A percentile compares a stretch with the other conserved stretches of the same genome.
Conservation (phyloP, 2,113 vertebrate genomes). For the Phaetusa simplex region DNA sequence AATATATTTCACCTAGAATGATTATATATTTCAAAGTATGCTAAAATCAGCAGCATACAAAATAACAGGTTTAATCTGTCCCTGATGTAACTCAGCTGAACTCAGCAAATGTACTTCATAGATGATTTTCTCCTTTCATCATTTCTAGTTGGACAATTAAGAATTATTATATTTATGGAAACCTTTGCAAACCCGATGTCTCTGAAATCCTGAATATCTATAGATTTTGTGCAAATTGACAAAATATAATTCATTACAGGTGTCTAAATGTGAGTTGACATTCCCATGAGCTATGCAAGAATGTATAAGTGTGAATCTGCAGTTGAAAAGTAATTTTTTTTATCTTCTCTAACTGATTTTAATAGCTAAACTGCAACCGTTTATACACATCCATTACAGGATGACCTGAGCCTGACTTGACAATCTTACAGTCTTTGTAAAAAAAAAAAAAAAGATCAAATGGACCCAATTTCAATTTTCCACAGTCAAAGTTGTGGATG, state of each 20-base stretch:
- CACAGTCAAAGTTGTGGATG: background rate
- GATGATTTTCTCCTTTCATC: background rate
- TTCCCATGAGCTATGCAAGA: background rate
- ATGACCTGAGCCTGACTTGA: background rate
- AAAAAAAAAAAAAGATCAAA: background rate
- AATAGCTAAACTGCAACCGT: background rate
- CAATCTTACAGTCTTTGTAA: background rate
- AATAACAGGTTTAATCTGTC: background rate
- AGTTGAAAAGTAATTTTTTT: background rate
- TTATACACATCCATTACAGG: background rate
- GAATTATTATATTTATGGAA: background rate
- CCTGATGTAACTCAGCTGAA: background rate
- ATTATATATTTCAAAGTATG: background rate
- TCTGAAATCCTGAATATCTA: background rate
- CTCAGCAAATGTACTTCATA: background rate
- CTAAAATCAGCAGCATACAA: background rate
- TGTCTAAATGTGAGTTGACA: background rate
- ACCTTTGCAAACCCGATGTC: background rate
- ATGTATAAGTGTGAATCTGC: background rate
- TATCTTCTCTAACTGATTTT: background rate
- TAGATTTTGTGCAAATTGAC: background rate
- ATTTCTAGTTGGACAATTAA: background rate
- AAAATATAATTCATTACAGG: background rate
- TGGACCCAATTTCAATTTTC: background rate
- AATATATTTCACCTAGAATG: background rate